phyloP scores from a whole-genome alignment of 2,113 vertebrate species.

The Craseonycteris thonglongyai region DNA sequence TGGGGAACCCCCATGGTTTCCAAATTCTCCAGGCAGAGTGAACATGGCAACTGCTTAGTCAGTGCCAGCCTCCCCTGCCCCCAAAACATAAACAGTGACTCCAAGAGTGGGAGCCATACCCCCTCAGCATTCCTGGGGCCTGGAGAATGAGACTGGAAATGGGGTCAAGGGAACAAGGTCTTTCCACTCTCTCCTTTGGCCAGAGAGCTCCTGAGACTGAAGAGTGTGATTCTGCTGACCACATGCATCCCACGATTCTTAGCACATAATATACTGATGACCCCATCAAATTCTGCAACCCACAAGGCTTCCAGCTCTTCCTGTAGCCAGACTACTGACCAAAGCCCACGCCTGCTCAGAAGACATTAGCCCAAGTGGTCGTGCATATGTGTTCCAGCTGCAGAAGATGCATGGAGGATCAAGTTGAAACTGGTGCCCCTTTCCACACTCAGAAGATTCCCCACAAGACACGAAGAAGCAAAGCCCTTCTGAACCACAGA shows the following conservation, averaged over 20 bases:
- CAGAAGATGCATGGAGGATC: constrained; percentile 90
- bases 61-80: constrained; percentile 87
- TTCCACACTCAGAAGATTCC: constrained; percentile 94
- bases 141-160: constrained; percentile 88
- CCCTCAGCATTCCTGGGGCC: constrained; percentile 83
- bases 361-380: constrained; percentile 88
- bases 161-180: constrained; percentile 90
- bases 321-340: constrained; percentile 84
- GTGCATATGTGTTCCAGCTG: constrained; percentile 94
- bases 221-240: constrained; percentile 90
- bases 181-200: constrained; percentile 88
- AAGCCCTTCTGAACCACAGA: constrained; percentile 86
- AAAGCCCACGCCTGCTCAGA: constrained; percentile 83
- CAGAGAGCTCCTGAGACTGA: constrained; percentile 85
- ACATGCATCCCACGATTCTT: constrained; percentile 85
- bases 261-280: constrained; percentile 79
- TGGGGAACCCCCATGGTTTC: constrained; percentile 90
- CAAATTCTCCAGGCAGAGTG: constrained; percentile 92
- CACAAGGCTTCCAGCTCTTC: constrained; percentile 87
- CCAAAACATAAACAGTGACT: constrained; percentile 79
- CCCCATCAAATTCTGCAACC: constrained; percentile 77
- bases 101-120: constrained; percentile 83
- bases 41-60: constrained; percentile 87
- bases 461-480: constrained; percentile 87
- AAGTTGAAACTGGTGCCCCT: constrained; percentile 89